Evolutionary conservation across 2,888 invertebrate genomes (phyloP), one percentile per base, ranked within the genome.

Genomic region (Rotaria macrura): DNA sequence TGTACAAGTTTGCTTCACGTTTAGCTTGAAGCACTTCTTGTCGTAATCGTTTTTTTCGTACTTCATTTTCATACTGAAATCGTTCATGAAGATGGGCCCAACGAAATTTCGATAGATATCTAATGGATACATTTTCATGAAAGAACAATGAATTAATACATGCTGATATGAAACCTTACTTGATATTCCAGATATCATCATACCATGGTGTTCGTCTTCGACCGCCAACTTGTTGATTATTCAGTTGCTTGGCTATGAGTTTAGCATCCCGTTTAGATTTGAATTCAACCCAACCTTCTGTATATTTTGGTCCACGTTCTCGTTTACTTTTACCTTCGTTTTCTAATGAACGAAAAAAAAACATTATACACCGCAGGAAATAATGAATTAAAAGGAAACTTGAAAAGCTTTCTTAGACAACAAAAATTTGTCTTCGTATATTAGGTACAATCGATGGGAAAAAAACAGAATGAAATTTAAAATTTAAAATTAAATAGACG

Each of bases 231-330:
- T 86, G 85, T 47, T 65, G 79, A 43, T 85, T 85, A 40, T 86
- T 86, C 29, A 86, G 43, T 57, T 52, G 47, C 23, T 54, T 85
- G 12, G 84, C 85, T 9, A 83, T 55, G 10, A 47, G 54, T 65
- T 86, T 85, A 6, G 86, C 86, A 14, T 79, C 74, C 47, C 57
- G 79, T 52, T 52, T 84, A 38, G 83, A 72, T 72, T 85, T 85
- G 40, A 85, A 86, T 79, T 86, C 86, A 29, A 86, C 25, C 86
- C 86, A 86, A 84, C 86, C 86, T 85, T 86, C 86, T 7, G 17
- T 38, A 38, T 85, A 86, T n/a, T 47, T 55, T 72, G 47, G 17
- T 40, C 84, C 83, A 72, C 83, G 54, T 84, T 85, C 74, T 72
- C 84, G 34, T 54, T 49, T 55, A 72, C 29, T 38, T 84, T 40